phyloP scores from a whole-genome alignment of 2,797 vertebrate species.

The Phalanger gymnotis region DNA sequence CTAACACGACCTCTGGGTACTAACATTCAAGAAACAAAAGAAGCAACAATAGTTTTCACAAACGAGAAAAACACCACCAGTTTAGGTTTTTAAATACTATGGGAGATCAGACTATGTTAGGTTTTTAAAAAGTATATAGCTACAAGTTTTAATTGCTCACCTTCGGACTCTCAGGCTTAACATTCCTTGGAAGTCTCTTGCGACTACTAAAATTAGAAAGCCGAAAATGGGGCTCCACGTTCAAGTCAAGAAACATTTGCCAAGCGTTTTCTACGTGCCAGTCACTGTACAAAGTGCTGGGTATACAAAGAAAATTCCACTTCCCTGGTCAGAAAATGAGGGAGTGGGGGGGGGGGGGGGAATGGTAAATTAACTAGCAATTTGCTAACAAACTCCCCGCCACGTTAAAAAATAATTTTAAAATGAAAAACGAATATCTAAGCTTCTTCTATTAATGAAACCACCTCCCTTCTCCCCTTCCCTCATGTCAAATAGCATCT shows the following conservation, averaged over 20 bases:
- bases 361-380: background rate
- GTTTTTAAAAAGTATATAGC: background rate
- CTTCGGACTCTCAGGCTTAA: background rate
- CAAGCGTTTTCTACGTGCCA: background rate
- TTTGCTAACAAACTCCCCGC: background rate
- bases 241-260: background rate
- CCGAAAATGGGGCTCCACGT: background rate
- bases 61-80: background rate
- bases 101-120: background rate
- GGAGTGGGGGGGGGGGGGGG: rapidly evolving
- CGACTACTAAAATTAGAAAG: background rate
- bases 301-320: background rate
- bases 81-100: background rate
- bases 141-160: background rate
- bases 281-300: background rate
- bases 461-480: background rate
- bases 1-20: background rate
- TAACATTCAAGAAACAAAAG: background rate
- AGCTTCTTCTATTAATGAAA: background rate
- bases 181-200: background rate
- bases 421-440: background rate
- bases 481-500: background rate
- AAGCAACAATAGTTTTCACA: background rate
- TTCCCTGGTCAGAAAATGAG: background rate
- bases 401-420: background rate